These are phyloP conservation scores for Dasypogon diadema DNA, from an alignment of 2,888 invertebrate genomes.

Conservation along the genomic window DNA sequence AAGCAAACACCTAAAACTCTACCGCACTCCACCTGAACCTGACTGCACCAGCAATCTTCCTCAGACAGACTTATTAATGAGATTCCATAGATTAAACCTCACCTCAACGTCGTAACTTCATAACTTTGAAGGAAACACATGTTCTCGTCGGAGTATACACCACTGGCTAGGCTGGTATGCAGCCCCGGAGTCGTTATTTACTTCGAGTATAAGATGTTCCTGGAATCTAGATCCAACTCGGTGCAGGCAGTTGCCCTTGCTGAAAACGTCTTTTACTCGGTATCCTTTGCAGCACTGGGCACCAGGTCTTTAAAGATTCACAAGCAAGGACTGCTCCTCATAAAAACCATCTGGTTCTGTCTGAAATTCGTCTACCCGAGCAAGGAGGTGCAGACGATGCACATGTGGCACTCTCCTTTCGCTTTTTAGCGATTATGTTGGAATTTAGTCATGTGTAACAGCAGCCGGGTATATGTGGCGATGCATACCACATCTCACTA, in stretches of 20 bases:
- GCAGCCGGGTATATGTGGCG: not conserved
- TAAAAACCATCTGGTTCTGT: conserved; percentile 32
- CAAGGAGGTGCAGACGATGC: conserved; percentile 17
- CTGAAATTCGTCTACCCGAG: conserved; percentile 25
- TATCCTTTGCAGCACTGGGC: not conserved
- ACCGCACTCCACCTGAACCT: not conserved
- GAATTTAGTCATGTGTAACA: conserved; percentile 30
- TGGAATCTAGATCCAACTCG: not conserved
- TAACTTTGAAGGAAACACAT: conserved; percentile 14
- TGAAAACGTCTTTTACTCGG: not conserved
- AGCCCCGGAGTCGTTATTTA: conserved; percentile 13
- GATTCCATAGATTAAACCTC: conserved; percentile 30
- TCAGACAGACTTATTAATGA: conserved; percentile 10
- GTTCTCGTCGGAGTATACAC: not conserved
- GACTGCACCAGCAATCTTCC: not conserved
- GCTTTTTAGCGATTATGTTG: conserved; percentile 34
- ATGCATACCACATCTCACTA: conserved; percentile 2
- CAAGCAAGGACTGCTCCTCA: not conserved
- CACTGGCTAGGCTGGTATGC: not conserved
- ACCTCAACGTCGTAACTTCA: conserved; percentile 26
- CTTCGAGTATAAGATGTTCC: not conserved
- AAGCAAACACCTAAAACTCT: not conserved
- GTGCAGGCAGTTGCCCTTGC: not conserved
- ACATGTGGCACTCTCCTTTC: conserved; percentile 29
- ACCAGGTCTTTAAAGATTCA: conserved; percentile 25